Conservation (phyloP, 2,797 vertebrate genomes). For the Micropoecilia bifurca region DNA sequence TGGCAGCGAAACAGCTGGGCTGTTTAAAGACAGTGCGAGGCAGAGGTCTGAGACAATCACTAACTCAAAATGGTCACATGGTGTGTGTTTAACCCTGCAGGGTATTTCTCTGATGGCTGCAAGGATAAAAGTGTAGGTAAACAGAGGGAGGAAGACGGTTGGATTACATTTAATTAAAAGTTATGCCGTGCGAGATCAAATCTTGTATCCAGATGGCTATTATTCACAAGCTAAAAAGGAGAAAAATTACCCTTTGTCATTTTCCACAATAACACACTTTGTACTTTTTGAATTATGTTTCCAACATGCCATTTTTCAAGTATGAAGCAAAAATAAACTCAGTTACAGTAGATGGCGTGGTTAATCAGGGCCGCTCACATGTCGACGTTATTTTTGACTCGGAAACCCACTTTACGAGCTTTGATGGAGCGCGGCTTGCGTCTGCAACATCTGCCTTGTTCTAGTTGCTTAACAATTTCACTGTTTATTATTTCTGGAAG, state of each 20-base stretch:
- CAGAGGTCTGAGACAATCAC: constrained; percentile 77
- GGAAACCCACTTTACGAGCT: constrained; percentile 72
- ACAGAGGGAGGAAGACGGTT: constrained; percentile 61
- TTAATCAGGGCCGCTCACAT: constrained; percentile 73
- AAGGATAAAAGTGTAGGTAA: constrained; percentile 71
- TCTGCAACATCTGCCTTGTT: constrained; percentile 77
- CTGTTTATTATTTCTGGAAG: constrained; percentile 81
- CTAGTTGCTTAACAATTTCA: constrained; percentile 71
- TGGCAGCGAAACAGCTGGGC: constrained; percentile 96
- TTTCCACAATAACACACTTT: constrained; percentile 74
- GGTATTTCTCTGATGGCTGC: constrained; percentile 59
- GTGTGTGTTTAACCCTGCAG: constrained; percentile 79
- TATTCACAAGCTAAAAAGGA: constrained; percentile 61
- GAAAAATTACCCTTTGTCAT: constrained; percentile 67
- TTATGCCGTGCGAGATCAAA: constrained; percentile 58
- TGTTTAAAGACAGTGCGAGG: constrained; percentile 91
- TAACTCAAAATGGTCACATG: constrained; percentile 76
- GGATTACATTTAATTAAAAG: constrained; percentile 74
- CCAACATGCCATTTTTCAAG: constrained; percentile 67
- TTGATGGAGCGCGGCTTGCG: constrained; percentile 94
- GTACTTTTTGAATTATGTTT: constrained; percentile 72
- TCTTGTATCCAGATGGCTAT: constrained; percentile 60
- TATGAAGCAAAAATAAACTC: constrained; percentile 73
- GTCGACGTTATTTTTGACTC: constrained; percentile 73
- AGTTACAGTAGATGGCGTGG: constrained; percentile 46